Evolutionary conservation across 2,797 vertebrate species (phyloP).

Genomic region (Melanotaenia pygmaea): DNA sequence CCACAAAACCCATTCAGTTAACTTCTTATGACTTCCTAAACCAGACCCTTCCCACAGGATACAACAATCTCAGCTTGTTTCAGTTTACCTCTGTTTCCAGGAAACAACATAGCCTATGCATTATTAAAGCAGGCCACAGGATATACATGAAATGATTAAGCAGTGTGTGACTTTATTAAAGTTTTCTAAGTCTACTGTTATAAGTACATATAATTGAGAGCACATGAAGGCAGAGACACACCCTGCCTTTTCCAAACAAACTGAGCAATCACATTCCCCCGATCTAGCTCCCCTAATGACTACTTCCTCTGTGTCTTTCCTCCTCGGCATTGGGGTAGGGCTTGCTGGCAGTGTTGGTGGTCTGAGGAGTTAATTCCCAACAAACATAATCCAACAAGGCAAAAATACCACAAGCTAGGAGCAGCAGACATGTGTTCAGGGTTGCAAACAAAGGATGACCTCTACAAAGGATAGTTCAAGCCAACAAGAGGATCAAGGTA

Average conservation of each 20-base stretch:
- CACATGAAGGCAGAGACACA: conserved; percentile 27
- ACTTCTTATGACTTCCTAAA: conserved; percentile 81
- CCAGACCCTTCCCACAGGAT: conserved; percentile 81
- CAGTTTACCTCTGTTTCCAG: conserved; percentile 59
- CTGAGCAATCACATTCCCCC: conserved; percentile 55
- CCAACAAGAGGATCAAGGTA: conserved; percentile 53
- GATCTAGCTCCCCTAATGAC: conserved; percentile 52
- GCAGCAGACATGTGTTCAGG: conserved; percentile 57
- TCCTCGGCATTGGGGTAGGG: conserved; percentile 39
- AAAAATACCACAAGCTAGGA: conserved; percentile 55
- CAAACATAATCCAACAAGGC: conserved; percentile 69
- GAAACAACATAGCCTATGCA: conserved; percentile 30
- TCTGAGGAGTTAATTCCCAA: conserved; percentile 72
- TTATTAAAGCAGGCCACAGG: conserved; percentile 12
- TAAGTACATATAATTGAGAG: conserved; percentile 22
- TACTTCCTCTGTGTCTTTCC: conserved; percentile 62
- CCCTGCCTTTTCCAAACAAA: conserved; percentile 68
- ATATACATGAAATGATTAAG: conserved; percentile 18
- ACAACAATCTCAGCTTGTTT: conserved; percentile 74
- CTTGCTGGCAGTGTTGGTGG: conserved; percentile 64
- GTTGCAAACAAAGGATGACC: conserved; percentile 60
- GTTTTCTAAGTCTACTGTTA: conserved; percentile 2
- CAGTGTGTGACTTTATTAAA: conserved; percentile 11
- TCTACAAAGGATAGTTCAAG: conserved; percentile 50
- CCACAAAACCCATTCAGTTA: conserved; percentile 76